These are phyloP conservation scores for Manacus vitellinus DNA, from an alignment of 2,113 vertebrate genomes.

Conservation along the genomic window DNA sequence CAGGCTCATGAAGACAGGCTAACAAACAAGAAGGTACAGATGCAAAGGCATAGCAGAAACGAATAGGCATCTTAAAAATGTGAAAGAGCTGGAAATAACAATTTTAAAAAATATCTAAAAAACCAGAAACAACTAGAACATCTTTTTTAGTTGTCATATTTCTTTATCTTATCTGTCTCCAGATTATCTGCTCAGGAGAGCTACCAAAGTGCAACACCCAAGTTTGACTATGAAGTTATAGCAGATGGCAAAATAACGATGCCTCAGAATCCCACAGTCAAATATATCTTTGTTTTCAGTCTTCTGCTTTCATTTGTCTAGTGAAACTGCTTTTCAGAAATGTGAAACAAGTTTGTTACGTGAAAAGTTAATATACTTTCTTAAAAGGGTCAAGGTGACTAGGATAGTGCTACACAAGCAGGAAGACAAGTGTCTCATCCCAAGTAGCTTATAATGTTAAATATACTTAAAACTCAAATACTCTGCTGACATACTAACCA, in stretches of 20 bases:
- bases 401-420: not conserved
- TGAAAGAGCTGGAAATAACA: not conserved
- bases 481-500: not conserved
- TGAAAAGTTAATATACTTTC: not conserved
- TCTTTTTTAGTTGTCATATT: not conserved
- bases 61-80: not conserved
- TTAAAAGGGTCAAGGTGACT: not conserved
- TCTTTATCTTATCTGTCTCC: not conserved
- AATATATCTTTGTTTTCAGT: not conserved
- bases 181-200: not conserved
- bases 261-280: not conserved
- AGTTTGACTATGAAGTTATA: not conserved
- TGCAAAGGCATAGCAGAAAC: not conserved
- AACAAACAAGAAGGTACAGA: not conserved
- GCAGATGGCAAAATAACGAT: not conserved
- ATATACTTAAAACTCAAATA: not conserved
- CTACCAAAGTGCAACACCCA: not conserved
- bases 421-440: not conserved
- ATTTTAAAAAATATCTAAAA: rapidly evolving
- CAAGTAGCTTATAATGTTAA: not conserved
- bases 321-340: not conserved
- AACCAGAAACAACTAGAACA: rapidly evolving
- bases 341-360: not conserved
- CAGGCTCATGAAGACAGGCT: not conserved
- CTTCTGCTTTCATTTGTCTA: not conserved